Evolutionary conservation across 2,113 vertebrate genomes (phyloP).

Genomic region (Macrotus californicus): DNA sequence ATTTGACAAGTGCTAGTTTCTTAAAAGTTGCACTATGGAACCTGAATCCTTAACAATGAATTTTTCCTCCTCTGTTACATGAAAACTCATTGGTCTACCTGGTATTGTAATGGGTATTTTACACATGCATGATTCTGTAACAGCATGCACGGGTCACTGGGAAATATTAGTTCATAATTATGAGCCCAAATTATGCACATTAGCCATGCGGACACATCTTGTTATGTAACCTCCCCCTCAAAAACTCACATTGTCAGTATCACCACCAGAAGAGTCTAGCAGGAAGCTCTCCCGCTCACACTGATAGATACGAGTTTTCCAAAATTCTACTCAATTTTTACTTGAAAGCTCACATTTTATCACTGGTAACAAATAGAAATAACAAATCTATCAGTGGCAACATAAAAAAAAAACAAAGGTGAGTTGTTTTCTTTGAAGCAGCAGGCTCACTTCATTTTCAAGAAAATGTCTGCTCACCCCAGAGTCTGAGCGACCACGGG

Average conservation of each 20-base stretch:
- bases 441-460: neutral
- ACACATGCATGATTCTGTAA: neutral
- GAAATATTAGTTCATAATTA: neutral
- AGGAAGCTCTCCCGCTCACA: neutral
- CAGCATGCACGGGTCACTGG: neutral
- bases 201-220: neutral
- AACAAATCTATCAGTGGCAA: neutral
- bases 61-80: neutral
- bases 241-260: neutral
- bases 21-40: neutral
- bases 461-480: neutral
- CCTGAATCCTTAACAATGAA: neutral
- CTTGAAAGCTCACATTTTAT: slow-evolving; percentile 5
- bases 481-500: neutral
- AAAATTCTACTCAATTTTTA: neutral
- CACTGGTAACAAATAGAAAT: neutral
- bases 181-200: neutral
- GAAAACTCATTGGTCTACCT: neutral
- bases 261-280: neutral
- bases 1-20: neutral
- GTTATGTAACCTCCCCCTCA: neutral
- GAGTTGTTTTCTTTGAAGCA: neutral
- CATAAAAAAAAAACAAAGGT: neutral
- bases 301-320: neutral
- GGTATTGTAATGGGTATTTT: neutral